Evolutionary conservation across 2,888 invertebrate species (phyloP), one percentile per base, ranked within the genome.

Genomic region (Chrysolina oricalcia): DNA sequence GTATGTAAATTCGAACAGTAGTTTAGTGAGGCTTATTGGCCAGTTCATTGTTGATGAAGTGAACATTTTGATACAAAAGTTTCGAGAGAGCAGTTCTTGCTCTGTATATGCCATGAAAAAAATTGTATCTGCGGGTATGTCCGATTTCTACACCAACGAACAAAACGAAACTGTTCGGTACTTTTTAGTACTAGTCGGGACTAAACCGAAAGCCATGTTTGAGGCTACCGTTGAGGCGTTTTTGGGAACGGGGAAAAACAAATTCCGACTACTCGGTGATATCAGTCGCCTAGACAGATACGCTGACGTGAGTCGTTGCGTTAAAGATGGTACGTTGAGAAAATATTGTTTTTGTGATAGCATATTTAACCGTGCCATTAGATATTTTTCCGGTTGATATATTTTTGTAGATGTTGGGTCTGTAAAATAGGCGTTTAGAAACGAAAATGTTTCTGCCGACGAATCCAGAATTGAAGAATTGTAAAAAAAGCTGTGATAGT

Each of bases 131-230:
- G 79, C 84, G 21, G 84, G 83, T 48, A 65, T 83, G 73, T 84
- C 86, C 6, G 75, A 82, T 56, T 69, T 66, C 21, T 76, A 80
- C 56, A 69, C 75, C 11, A 81, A 81, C 74, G 73, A 81, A 59
- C 78, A 80, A 64, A 79, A 83, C 82, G 79, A n/a, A 63, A 83
- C 79, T 23, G 87, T 88, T 75, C 85, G 83, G 1, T 90, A 91
- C 82, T 93, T 93, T 83, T 91, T 95, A 19, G 89, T 94, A 17
- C 91, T 93, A 76, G 90, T 96, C 72, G 90, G 92, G 70, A 92
- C 94, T 19, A 87, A 87, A 4, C 95, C 95, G 0, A 93, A 91
- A 74, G 92, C 91, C 0, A 89, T 91, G 59, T 95, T 93, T 83
- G 95, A 96, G 88, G 92, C 93, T 0, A 94, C 94, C 0, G 91